A percentile compares a stretch with the other conserved stretches of the same genome.
Evolutionary conservation across 1,140 invertebrate genomes (phyloP).

Genomic region (Dendroctonus ponderosae): DNA sequence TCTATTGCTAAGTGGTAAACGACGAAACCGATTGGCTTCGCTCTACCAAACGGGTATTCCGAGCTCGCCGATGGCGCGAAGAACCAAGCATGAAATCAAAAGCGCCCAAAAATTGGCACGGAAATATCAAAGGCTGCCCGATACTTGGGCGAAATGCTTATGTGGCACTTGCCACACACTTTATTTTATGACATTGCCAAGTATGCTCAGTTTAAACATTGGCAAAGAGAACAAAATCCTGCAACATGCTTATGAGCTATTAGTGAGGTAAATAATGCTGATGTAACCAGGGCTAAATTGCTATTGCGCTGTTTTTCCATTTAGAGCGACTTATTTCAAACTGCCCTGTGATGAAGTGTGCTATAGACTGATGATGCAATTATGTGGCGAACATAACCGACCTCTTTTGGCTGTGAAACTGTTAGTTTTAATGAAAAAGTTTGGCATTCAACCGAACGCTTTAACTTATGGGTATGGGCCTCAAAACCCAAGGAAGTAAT

Average conservation of each 20-base stretch:
- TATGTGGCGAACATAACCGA: slow-evolving; percentile 92
- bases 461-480: slow-evolving; percentile 86
- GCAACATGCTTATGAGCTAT: slow-evolving; percentile 80
- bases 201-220: slow-evolving; percentile 62
- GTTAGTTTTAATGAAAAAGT: slow-evolving; percentile 92
- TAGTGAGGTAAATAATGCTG: slow-evolving; percentile 58
- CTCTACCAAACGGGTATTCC: slow-evolving; percentile 60
- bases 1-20: slow-evolving; percentile 52
- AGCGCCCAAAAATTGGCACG: slow-evolving; percentile 82
- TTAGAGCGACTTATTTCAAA: slow-evolving; percentile 70
- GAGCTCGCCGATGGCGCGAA: slow-evolving; percentile 84
- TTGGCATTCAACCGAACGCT: slow-evolving; percentile 92
- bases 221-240: slow-evolving; percentile 76
- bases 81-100: slow-evolving; percentile 94
- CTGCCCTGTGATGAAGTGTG: slow-evolving; percentile 94
- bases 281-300: not conserved
- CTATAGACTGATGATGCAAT: slow-evolving; percentile 97
- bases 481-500: slow-evolving; percentile 1
- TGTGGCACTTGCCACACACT: slow-evolving; percentile 87
- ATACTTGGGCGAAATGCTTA: slow-evolving; percentile 89
- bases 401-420: slow-evolving; percentile 94
- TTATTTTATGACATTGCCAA: slow-evolving; percentile 96
- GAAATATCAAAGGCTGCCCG: slow-evolving; percentile 57
- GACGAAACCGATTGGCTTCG: slow-evolving; percentile 49
- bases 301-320: not conserved